These are phyloP conservation scores for Lagorchestes hirsutus DNA, from an alignment of 2,797 vertebrate species.

Conservation along the genomic window DNA sequence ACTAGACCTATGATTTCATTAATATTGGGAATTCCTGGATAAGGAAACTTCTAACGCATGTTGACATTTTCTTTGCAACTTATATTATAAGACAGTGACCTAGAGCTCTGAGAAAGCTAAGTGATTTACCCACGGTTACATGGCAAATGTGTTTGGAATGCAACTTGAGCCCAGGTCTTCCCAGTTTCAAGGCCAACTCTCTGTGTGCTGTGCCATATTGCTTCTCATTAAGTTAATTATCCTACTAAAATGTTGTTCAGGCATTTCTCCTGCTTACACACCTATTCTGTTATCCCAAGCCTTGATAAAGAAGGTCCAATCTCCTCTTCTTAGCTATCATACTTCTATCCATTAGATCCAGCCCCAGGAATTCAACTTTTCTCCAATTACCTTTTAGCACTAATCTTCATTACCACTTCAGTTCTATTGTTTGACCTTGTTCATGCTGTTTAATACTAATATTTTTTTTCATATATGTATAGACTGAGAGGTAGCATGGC, in stretches of 20 bases:
- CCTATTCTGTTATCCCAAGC: neutral
- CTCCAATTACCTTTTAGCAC: neutral
- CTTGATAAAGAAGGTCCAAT: neutral
- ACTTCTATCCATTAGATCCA: neutral
- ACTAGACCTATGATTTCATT: neutral
- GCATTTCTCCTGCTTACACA: neutral
- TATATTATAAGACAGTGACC: neutral
- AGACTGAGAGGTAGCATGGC: neutral
- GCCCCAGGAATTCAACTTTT: neutral
- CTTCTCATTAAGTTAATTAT: neutral
- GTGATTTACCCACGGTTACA: neutral
- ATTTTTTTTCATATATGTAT: neutral
- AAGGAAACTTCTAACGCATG: neutral
- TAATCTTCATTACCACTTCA: neutral
- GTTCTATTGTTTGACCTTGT: neutral
- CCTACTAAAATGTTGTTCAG: neutral
- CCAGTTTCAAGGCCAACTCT: neutral
- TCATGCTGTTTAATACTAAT: neutral
- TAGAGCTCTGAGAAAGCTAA: neutral
- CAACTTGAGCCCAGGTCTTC: neutral
- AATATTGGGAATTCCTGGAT: neutral
- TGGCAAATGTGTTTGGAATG: neutral
- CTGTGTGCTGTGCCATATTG: neutral
- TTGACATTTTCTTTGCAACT: neutral
- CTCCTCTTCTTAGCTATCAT: neutral